phyloP scores from a whole-genome alignment of 2,797 vertebrate species.

The Tragelaphus oryx region DNA sequence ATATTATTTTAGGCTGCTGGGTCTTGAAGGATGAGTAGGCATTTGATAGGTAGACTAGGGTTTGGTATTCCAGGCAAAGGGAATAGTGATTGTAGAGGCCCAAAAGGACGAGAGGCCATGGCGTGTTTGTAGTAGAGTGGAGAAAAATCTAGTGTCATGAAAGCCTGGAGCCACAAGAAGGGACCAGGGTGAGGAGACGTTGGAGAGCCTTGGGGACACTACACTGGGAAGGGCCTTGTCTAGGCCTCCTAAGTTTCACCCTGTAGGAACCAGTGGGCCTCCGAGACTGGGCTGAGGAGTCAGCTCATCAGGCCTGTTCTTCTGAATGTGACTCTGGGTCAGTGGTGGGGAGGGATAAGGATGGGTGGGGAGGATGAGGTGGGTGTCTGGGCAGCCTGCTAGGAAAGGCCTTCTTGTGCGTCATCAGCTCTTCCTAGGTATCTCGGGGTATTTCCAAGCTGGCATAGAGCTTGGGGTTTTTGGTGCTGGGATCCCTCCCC shows the following conservation, averaged over 20 bases:
- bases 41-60: neutral
- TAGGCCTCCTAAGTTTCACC: neutral
- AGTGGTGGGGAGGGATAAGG: fast-evolving
- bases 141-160: neutral
- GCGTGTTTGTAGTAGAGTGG: neutral
- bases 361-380: neutral
- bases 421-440: neutral
- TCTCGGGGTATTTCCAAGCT: neutral
- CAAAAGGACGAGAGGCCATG: neutral
- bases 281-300: neutral
- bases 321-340: neutral
- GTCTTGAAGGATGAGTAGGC: neutral
- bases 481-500: neutral
- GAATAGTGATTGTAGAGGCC: neutral
- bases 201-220: too few species aligned
- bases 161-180: neutral
- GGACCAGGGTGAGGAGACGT: fast-evolving
- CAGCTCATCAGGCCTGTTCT: neutral
- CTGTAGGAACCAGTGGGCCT: neutral
- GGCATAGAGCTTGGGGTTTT: neutral
- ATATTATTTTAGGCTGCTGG: neutral
- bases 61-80: neutral
- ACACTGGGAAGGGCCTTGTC: neutral
- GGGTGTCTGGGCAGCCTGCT: neutral
- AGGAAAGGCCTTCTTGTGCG: neutral